Evolutionary conservation across 2,113 vertebrate genomes (phyloP).

Genomic region (Phoxinus phoxinus): DNA sequence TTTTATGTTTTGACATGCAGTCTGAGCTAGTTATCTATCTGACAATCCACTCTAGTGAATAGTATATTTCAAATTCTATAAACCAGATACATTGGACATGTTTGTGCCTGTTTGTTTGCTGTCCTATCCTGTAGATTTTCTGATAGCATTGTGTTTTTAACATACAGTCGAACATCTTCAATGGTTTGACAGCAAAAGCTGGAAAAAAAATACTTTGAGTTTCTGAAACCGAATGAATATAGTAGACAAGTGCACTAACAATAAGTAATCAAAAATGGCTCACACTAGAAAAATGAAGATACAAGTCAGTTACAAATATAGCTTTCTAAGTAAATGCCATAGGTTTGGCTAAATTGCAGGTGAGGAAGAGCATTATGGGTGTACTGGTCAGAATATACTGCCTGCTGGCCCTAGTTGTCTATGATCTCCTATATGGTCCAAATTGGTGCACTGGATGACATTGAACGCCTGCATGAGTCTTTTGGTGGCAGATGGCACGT

Average conservation of each 20-base stretch:
- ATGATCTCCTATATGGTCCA: neutral
- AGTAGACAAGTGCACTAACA: neutral
- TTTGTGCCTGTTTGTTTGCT: neutral
- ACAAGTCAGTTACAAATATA: neutral
- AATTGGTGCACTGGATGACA: neutral
- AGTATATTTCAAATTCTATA: slow-evolving; percentile 6
- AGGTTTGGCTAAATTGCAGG: neutral
- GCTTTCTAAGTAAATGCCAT: neutral
- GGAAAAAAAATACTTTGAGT: neutral
- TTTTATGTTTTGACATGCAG: neutral
- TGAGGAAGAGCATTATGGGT: neutral
- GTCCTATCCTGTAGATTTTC: neutral
- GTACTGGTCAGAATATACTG: neutral
- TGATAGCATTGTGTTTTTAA: neutral
- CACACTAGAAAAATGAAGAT: neutral
- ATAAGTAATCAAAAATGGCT: neutral
- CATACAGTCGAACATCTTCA: neutral
- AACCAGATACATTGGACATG: neutral
- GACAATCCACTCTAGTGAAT: neutral
- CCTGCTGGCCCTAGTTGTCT: too few species aligned
- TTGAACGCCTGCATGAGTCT: neutral
- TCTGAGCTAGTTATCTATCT: neutral
- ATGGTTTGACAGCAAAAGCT: too few species aligned
- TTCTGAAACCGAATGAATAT: neutral
- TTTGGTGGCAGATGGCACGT: slow-evolving; percentile 29